These are phyloP conservation scores for Callimorpha dominula DNA, from an alignment of 2,888 invertebrate genomes.

Conservation along the genomic window DNA sequence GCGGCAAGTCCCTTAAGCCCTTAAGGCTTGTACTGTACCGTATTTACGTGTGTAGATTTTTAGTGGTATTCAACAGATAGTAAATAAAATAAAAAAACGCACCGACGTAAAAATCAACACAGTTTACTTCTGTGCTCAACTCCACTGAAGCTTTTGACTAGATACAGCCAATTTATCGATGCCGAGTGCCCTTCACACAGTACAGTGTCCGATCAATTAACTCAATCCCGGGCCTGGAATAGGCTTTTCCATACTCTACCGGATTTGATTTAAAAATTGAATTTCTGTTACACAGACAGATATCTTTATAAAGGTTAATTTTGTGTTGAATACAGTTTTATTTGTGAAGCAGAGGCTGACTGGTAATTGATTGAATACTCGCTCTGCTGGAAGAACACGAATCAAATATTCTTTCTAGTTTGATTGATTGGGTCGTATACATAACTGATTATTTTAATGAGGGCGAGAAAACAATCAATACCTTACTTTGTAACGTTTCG, in stretches of 20 bases:
- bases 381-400: neutral
- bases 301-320: slow-evolving; percentile 31
- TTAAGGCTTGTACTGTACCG: too few species aligned
- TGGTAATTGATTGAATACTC: slow-evolving; percentile 5
- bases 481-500: neutral
- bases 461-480: neutral
- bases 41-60: too few species aligned
- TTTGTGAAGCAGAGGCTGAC: slow-evolving; percentile 2
- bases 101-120: slow-evolving; percentile 34
- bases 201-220: slow-evolving; percentile 55
- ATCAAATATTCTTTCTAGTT: neutral
- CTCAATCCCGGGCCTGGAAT: slow-evolving; percentile 49
- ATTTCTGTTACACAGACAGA: slow-evolving; percentile 33
- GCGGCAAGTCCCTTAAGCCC: too few species aligned
- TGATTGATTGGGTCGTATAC: neutral
- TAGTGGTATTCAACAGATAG: neutral
- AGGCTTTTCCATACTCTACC: slow-evolving; percentile 38
- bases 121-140: slow-evolving; percentile 33
- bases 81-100: slow-evolving; percentile 28
- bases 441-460: neutral
- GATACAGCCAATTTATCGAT: slow-evolving; percentile 52
- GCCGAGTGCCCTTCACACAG: slow-evolving; percentile 45
- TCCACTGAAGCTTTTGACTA: slow-evolving; percentile 37
- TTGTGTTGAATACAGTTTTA: slow-evolving; percentile 19
- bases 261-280: slow-evolving; percentile 49